Evolutionary conservation across 1,140 invertebrate genomes (phyloP).

Genomic region (Heterodera schachtii): DNA sequence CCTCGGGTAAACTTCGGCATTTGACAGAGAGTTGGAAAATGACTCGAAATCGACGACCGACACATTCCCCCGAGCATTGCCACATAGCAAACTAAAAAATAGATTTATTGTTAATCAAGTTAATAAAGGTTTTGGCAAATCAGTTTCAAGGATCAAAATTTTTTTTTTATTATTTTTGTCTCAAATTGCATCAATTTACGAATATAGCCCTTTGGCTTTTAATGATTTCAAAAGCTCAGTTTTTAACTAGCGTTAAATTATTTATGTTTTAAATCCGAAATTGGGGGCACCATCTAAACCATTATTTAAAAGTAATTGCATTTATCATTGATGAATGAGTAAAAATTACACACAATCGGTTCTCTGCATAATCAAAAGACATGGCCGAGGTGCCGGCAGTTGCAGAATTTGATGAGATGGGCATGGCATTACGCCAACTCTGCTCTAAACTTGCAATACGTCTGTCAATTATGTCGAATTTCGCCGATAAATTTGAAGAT

Average conservation of each 20-base stretch:
- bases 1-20: neutral
- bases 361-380: slow-evolving; percentile 22
- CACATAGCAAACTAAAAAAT: slow-evolving; percentile 16
- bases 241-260: too few species aligned
- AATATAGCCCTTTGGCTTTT: too few species aligned
- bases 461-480: slow-evolving; percentile 21
- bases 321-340: neutral
- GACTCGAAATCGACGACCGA: slow-evolving; percentile 24
- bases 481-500: neutral
- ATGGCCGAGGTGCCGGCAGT: slow-evolving; percentile 22
- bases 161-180: too few species aligned
- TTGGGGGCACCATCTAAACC: too few species aligned
- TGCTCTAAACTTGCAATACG: slow-evolving; percentile 8
- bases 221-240: too few species aligned
- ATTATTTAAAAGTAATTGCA: too few species aligned
- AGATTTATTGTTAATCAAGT: neutral
- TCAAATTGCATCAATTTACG: too few species aligned
- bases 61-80: slow-evolving; percentile 18
- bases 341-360: slow-evolving; percentile 18
- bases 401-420: neutral
- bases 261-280: too few species aligned
- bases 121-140: too few species aligned
- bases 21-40: slow-evolving; percentile 5
- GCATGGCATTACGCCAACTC: slow-evolving; percentile 15
- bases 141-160: too few species aligned